A percentile compares a stretch with the other conserved stretches of the same genome.
phyloP scores from a whole-genome alignment of 1,140 invertebrate genomes.

The Solen grandis region DNA sequence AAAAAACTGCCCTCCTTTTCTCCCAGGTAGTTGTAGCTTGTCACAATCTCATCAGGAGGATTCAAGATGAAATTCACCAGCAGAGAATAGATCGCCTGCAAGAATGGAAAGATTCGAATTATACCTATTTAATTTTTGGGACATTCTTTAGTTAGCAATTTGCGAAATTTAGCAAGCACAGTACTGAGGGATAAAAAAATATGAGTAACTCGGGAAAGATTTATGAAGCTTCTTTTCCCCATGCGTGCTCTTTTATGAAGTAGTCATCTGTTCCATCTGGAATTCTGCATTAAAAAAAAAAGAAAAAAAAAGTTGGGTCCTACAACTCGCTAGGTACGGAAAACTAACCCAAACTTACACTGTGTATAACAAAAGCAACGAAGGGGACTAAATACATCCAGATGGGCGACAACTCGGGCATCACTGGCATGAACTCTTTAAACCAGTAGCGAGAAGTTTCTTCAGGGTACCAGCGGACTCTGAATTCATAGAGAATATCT shows the following conservation, averaged over 20 bases:
- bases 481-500: conserved; percentile 15
- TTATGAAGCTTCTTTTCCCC: too few relatives aligned
- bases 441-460: conserved; percentile 68
- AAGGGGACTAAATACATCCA: conserved; percentile 69
- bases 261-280: too few relatives aligned
- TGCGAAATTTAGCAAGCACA: too few relatives aligned
- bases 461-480: conserved; percentile 71
- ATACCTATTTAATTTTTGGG: neutral
- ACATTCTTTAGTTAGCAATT: too few relatives aligned
- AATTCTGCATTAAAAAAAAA: too few relatives aligned
- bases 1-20: conserved; percentile 60
- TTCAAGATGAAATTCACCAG: conserved; percentile 60
- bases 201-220: too few relatives aligned
- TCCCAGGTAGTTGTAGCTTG: conserved; percentile 66
- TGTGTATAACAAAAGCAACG: conserved; percentile 65
- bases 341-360: conserved; percentile 73
- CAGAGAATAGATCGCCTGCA: conserved; percentile 67
- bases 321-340: too few relatives aligned
- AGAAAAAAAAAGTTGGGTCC: too few relatives aligned
- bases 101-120: conserved; percentile 23
- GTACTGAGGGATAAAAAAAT: too few relatives aligned
- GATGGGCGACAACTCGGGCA: conserved; percentile 51
- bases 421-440: conserved; percentile 54
- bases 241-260: too few relatives aligned
- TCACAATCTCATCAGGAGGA: conserved; percentile 63